Conservation (phyloP, 2,113 vertebrate genomes). For the Hippocampus barbouri region DNA sequence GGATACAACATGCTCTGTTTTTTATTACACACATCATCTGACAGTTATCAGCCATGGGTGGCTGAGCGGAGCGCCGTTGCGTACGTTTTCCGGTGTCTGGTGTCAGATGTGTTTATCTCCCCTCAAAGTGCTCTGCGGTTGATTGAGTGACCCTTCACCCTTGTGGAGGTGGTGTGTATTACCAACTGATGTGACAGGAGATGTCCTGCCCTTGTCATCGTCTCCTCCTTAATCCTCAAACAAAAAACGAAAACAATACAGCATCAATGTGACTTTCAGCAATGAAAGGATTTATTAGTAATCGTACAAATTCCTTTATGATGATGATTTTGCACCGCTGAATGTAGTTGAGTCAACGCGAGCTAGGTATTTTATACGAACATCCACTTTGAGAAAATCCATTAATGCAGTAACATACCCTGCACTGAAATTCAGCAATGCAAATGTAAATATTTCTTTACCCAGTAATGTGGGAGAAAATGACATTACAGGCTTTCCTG, state of each 20-base stretch:
- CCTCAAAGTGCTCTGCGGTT: constrained; percentile 44
- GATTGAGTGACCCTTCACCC: constrained; percentile 59
- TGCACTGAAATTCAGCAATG: neutral
- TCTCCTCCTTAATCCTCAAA: constrained; percentile 18
- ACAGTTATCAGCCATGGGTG: constrained; percentile 66
- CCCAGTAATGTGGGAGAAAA: neutral
- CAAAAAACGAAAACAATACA: constrained; percentile 5
- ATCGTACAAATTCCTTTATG: neutral
- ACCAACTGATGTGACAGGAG: constrained; percentile 39
- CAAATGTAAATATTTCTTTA: neutral
- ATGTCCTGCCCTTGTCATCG: constrained; percentile 14
- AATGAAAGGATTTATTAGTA: neutral
- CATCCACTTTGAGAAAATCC: neutral
- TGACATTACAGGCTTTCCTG: neutral
- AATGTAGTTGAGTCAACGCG: neutral
- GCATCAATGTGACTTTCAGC: neutral
- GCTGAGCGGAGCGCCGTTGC: constrained; percentile 48
- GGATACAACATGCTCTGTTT: constrained; percentile 46
- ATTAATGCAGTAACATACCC: neutral
- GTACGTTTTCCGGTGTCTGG: constrained; percentile 43
- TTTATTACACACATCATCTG: constrained; percentile 61
- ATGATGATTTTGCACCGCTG: neutral
- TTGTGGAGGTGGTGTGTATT: constrained; percentile 36
- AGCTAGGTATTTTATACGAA: neutral
- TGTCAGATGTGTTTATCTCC: constrained; percentile 61